These are phyloP conservation scores for Nymphalis polychloros DNA, from an alignment of 2,888 invertebrate species.

Conservation along the genomic window DNA sequence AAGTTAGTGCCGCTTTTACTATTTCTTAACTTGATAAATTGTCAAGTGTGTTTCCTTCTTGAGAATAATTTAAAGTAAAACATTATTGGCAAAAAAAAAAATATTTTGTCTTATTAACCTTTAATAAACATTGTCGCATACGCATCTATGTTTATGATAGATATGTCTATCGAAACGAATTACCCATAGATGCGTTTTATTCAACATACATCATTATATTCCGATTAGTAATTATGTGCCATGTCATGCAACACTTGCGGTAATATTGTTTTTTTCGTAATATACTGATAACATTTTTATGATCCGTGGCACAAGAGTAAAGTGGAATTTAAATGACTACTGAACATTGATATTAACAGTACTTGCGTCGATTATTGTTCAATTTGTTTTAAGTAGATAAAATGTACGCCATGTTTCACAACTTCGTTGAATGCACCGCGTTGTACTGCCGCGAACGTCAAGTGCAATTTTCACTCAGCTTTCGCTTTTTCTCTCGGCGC, in stretches of 20 bases:
- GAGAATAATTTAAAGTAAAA: constrained; percentile 5
- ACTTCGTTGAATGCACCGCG: constrained; percentile 13
- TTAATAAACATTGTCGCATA: neutral
- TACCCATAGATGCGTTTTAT: constrained; percentile 14
- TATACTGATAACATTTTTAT: constrained; percentile 8
- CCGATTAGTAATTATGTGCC: constrained; percentile 6
- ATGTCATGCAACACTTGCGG: constrained; percentile 3
- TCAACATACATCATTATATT: constrained; percentile 4
- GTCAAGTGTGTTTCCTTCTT: neutral
- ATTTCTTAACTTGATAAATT: constrained; percentile 23
- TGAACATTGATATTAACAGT: neutral
- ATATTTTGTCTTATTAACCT: neutral
- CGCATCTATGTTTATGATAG: too few species aligned
- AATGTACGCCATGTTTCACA: neutral
- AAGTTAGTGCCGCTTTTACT: constrained; percentile 27
- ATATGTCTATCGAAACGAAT: neutral
- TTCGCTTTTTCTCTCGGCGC: constrained; percentile 69
- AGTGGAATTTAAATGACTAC: neutral
- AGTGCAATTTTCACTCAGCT: constrained; percentile 69
- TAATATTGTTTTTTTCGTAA: constrained; percentile 17
- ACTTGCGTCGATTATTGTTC: neutral
- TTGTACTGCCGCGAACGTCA: constrained; percentile 35
- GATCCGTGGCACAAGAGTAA: constrained; percentile 1
- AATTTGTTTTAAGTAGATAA: neutral
- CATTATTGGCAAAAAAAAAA: too few species aligned